phyloP scores from a whole-genome alignment of 64 coral and sea anemone genomes.

The Cladopsammia gracilis region DNA sequence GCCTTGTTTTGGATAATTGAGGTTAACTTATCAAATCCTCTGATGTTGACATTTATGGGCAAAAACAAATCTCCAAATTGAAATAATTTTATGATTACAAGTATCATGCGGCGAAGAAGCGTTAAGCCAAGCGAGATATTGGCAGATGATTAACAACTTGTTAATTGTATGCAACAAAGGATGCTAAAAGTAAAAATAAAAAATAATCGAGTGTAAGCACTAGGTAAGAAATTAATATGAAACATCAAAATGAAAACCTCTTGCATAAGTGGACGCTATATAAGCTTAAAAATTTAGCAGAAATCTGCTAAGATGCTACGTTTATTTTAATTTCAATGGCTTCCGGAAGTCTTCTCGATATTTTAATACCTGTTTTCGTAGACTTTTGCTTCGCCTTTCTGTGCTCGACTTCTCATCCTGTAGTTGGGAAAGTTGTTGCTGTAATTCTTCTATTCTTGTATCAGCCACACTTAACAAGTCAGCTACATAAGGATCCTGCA shows the following conservation, averaged over 20 bases:
- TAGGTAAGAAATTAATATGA: not conserved
- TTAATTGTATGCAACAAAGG: not conserved
- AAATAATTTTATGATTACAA: not conserved
- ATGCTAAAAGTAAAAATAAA: not conserved
- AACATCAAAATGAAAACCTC: not conserved
- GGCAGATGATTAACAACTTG: not conserved
- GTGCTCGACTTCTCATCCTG: constrained; percentile 82
- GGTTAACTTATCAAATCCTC: not conserved
- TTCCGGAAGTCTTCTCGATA: not conserved
- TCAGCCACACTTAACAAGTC: constrained; percentile 97
- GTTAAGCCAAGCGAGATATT: not conserved
- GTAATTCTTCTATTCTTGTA: constrained; percentile 95
- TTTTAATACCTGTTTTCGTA: constrained; percentile 91
- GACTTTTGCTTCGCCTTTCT: constrained; percentile 96
- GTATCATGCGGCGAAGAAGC: not conserved
- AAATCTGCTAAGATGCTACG: not conserved
- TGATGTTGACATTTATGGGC: not conserved
- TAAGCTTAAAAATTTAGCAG: not conserved
- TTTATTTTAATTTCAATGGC: not conserved
- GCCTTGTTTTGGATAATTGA: not conserved
- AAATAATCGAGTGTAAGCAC: not conserved
- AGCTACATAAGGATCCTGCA: constrained; percentile 95
- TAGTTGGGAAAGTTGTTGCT: constrained; percentile 67
- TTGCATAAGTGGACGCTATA: not conserved
- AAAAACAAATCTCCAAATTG: not conserved